Base-by-base conservation (phyloP, 2,797 vertebrate genomes). In the Knipowitschia caucasica region DNA sequence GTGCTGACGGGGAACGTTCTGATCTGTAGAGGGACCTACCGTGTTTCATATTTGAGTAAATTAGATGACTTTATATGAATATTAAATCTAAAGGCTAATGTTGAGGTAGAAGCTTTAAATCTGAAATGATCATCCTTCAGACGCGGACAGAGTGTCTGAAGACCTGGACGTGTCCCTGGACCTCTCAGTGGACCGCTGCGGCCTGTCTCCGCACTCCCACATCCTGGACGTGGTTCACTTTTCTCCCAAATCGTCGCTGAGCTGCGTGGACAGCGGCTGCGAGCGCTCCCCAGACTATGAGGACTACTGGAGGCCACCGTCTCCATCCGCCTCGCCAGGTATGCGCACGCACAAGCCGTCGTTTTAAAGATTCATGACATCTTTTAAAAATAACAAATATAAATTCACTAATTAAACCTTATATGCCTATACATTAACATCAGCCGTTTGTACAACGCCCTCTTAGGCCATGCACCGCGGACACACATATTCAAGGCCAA, bases 221-320 rank as follows among this genome's bases (percentile, higher is more conserved):
- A 81, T 84, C n/a, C 78, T 74, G 1, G 91, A 92, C 34, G 78
- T 81, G 1, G 78, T 66, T 8, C 91, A 93, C 20, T 85, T 87
- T 62, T 86, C 88, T 59, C 93, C 94, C 0, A 87, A 88, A 35
- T 96, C 95, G 7, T 89, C 92, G 1, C 88, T 89, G 60, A 98
- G 95, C 91, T 88, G 88, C 59, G 86, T 80, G 20, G 92, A 86
- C 54, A 93, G 92, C 68, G 86, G 90, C 55, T 88, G 92, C 50
- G 92, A 87, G n/a, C 90, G 89, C 26, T 91, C 91, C 46, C 90
- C 92, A 0, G 94, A 95, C 34, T 92, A 89, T 14, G 97, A 94
- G 67, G 94, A 96, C 73, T 93, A 92, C 74, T 99, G 97, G 97
- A 93, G 95, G 74, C 95, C 94, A 31, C 95, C 95, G 1, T 98